These are phyloP conservation scores for Dendrolimus houi DNA, from an alignment of 2,888 invertebrate species.

Conservation along the genomic window DNA sequence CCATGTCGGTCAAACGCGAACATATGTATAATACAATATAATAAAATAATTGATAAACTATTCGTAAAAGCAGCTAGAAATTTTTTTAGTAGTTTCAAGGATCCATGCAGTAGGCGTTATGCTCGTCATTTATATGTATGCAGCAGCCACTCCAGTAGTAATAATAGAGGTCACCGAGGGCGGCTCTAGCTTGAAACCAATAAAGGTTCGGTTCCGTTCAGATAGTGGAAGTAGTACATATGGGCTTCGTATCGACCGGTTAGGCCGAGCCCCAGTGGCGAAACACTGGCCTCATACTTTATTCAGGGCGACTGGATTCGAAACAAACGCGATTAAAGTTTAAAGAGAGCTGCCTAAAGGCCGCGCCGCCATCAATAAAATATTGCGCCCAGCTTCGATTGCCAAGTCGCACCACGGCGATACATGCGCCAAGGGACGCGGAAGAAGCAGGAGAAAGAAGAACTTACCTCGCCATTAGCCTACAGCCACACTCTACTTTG, in stretches of 20 bases:
- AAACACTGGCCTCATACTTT: constrained; percentile 4
- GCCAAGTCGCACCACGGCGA: not conserved
- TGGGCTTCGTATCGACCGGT: not conserved
- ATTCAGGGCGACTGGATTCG: constrained; percentile 3
- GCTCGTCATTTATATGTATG: no score
- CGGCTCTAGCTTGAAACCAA: not conserved
- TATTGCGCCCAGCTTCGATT: not conserved
- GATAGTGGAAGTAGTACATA: not conserved
- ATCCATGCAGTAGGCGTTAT: no score
- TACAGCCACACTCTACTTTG: no score
- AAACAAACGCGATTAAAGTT: constrained; percentile 6
- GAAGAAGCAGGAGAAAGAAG: no score
- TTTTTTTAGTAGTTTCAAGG: no score
- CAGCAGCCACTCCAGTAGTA: no score
- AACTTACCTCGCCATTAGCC: no score
- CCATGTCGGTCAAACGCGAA: no score
- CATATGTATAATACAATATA: no score
- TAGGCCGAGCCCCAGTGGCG: no score
- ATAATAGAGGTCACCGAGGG: not conserved
- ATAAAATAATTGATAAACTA: no score
- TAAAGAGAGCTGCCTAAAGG: not conserved
- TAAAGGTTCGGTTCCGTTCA: not conserved
- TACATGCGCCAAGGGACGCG: not conserved
- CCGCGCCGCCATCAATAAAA: not conserved
- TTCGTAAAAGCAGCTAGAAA: no score